Evolutionary conservation across 2,113 vertebrate species (phyloP), one percentile per base, ranked within the genome.

Genomic region (Casuarius casuarius): DNA sequence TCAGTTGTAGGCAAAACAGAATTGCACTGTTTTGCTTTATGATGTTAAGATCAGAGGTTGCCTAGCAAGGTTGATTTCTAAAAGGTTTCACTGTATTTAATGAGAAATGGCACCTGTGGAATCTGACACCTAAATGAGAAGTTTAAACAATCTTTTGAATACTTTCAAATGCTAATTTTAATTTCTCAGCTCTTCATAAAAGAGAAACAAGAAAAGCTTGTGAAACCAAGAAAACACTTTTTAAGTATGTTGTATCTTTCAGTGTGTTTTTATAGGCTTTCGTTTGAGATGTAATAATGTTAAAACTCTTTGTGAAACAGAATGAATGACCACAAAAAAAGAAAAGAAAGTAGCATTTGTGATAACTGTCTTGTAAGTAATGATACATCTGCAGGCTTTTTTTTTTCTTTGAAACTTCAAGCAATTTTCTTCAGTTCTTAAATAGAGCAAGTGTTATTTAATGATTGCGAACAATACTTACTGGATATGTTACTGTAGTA

Each of bases 111-210:
- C 98, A 98, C 98, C 97, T 98, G 97, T 97, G 94, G 76, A 97
- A 87, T 94, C 77, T 90, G 95, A 91, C 90, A 91, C 72, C 89
- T 95, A 95, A 97, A 95, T 85, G 96, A 92, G 87, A 54, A 96
- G 91, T 95, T 98, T 90, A 97, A 93, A 95, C 87, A 89, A 94
- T 89, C 92, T 97, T 97, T 96, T 97, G 94, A 98, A 97, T 98
- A 96, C 97, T 98, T 98, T 98, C 98, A 98, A 98, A 98, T 98
- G 95, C 98, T 98, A 98, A 98, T 98, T 98, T 98, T 98, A 97
- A 98, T 98, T 96, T 98, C 91, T 97, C 95, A 97, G 75, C 61
- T 95, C 92, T 97, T 96, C 96, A 75, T 97, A 97, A 98, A 98
- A 97, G 96, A 98, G 98, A 98, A 98, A 98, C 98, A 98, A 98